phyloP scores from a whole-genome alignment of 2,113 vertebrate genomes.

The Heterotis niloticus region DNA sequence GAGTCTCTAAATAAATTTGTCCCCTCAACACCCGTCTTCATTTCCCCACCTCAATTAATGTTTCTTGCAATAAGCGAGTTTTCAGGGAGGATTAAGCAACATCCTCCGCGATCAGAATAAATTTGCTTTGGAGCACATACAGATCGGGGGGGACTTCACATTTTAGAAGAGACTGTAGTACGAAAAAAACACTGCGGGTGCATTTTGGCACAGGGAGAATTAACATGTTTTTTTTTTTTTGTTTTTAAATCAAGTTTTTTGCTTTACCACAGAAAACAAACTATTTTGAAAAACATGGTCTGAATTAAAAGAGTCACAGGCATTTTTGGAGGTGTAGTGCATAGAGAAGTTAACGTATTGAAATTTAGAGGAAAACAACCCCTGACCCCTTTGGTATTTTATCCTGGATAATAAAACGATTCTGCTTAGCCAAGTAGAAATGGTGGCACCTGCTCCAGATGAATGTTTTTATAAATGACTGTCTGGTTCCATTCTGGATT shows the following conservation, averaged over 20 bases:
- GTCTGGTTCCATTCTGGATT: slow-evolving; percentile 99
- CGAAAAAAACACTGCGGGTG: neutral
- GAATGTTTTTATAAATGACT: slow-evolving; percentile 98
- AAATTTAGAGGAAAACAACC: slow-evolving; percentile 3
- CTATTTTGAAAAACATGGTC: neutral
- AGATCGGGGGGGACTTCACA: neutral
- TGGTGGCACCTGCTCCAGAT: slow-evolving; percentile 82
- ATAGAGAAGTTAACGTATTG: neutral
- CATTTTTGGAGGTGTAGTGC: neutral
- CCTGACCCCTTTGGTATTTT: neutral
- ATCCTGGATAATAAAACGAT: neutral
- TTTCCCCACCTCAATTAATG: neutral
- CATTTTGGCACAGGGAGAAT: neutral
- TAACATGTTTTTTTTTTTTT: neutral
- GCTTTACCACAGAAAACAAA: neutral
- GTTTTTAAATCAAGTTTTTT: too few species aligned
- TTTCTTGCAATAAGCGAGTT: neutral
- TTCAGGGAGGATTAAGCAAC: neutral
- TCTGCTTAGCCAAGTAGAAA: neutral
- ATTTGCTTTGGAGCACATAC: neutral
- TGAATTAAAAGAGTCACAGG: neutral
- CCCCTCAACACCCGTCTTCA: neutral
- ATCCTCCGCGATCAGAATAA: neutral
- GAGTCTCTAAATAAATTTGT: neutral
- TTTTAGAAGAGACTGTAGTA: neutral